phyloP scores from a whole-genome alignment of 2,113 vertebrate genomes.

The Eidolon helvum region DNA sequence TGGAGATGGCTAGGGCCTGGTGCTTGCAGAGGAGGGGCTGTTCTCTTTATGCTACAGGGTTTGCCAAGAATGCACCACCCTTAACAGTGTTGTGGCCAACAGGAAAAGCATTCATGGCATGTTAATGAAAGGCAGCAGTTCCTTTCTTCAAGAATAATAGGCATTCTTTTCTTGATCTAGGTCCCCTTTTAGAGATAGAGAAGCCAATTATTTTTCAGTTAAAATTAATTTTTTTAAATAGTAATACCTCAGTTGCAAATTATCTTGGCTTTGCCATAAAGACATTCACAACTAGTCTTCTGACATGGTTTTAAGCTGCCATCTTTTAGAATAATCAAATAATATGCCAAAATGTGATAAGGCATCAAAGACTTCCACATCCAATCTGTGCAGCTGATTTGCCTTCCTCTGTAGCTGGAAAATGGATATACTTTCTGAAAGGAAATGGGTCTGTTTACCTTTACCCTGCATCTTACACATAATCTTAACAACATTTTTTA shows the following conservation, averaged over 20 bases:
- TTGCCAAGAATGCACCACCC: neutral
- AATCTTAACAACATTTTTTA: neutral
- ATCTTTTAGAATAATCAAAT: neutral
- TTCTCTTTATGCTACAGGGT: neutral
- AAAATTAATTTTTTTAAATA: conserved; percentile 38
- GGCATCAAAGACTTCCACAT: neutral
- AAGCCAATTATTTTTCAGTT: conserved; percentile 60
- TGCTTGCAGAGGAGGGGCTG: neutral
- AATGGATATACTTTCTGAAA: conserved; percentile 15
- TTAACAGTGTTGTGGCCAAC: conserved; percentile 46
- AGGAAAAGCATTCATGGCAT: conserved; percentile 50
- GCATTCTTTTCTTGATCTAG: conserved; percentile 11
- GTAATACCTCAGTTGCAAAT: neutral
- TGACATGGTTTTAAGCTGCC: conserved; percentile 1
- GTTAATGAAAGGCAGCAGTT: conserved; percentile 38
- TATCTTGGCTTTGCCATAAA: neutral
- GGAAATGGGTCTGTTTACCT: neutral
- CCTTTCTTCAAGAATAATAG: conserved; percentile 25
- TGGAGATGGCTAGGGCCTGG: neutral
- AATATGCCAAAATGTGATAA: neutral
- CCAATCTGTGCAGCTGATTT: neutral
- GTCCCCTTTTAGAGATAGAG: neutral
- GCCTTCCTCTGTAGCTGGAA: neutral
- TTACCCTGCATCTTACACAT: neutral
- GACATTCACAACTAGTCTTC: neutral